These are phyloP conservation scores for Cosmopolites sordidus DNA, from an alignment of 2,888 invertebrate species.

Conservation along the genomic window DNA sequence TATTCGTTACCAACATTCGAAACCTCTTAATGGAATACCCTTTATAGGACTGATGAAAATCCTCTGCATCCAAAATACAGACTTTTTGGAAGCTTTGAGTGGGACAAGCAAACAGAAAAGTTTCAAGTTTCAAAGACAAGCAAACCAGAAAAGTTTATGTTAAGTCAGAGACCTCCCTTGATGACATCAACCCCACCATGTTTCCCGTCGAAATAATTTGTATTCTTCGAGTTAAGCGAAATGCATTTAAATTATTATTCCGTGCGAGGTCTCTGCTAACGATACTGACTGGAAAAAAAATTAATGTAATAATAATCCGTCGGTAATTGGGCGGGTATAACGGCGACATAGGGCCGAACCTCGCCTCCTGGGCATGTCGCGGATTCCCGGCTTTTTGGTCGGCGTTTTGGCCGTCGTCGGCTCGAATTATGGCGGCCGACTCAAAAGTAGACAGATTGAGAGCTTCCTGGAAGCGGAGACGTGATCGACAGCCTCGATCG, in stretches of 20 bases:
- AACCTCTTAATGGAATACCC: too few species aligned
- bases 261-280: conserved; percentile 8
- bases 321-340: conserved; percentile 29
- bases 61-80: too few species aligned
- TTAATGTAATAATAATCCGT: conserved; percentile 29
- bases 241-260: conserved; percentile 22
- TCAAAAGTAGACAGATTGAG: conserved; percentile 38
- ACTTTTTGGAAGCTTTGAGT: too few species aligned
- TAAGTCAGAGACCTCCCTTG: background rate
- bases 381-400: conserved; percentile 32
- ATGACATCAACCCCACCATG: background rate
- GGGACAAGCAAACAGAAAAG: too few species aligned
- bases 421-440: conserved; percentile 31
- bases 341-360: conserved; percentile 29
- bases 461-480: conserved; percentile 40
- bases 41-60: too few species aligned
- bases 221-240: conserved; percentile 11
- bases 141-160: background rate
- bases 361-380: conserved; percentile 37
- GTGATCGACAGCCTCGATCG: conserved; percentile 45
- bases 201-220: conserved; percentile 4
- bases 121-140: background rate
- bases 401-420: conserved; percentile 32
- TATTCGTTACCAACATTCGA: too few species aligned
- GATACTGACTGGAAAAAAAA: conserved; percentile 17